Evolutionary conservation across 2,113 vertebrate species (phyloP), one percentile per base, ranked within the genome.

Genomic region (Elephas maximus): DNA sequence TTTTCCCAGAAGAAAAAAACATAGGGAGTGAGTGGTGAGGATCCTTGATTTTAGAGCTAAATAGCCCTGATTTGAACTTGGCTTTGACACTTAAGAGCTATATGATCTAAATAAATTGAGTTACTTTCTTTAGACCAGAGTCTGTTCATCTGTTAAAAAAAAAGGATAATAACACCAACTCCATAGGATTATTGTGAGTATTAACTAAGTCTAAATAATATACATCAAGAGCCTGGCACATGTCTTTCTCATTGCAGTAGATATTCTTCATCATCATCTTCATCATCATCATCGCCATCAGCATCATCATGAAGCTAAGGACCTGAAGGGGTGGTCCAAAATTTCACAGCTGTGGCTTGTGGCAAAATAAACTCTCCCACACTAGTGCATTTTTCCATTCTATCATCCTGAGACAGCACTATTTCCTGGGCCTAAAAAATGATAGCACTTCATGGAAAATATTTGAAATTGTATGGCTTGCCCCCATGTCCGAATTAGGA

Each of bases 391-490:
- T 96, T 97, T 98, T 95, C 97, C 82, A 76, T 92, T 78, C 76
- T 62, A 62, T 96, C 93, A 91, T 45, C 81, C 63, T 87, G 53
- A 93, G 78, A 91, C 51, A 62, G 86, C n/a, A 26, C 69, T 28
- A 24, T 44, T 79, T 83, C 62, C 28, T n/a, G 69, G 90, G 67
- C 28, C 95, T 91, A 95, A 95, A 97, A 97, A 95, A 96, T 98
- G 95, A 97, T 30, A 97, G 92, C 95, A 88, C 79, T 65, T 96
- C 83, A 73, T 77, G 88, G 69, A 97, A 98, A 97, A 97, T 88
- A 95, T 90, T 92, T 96, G 97, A 90, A 94, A 95, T 93, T 95
- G 90, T 96, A 97, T 97, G 94, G 94, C 74, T 98, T 97, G 90
- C 96, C 90, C 97, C 88, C 90, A 95, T 60, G 89, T 98, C 97